phyloP scores from a whole-genome alignment of 2,113 vertebrate genomes.

The Dunckerocampus dactyliophorus region DNA sequence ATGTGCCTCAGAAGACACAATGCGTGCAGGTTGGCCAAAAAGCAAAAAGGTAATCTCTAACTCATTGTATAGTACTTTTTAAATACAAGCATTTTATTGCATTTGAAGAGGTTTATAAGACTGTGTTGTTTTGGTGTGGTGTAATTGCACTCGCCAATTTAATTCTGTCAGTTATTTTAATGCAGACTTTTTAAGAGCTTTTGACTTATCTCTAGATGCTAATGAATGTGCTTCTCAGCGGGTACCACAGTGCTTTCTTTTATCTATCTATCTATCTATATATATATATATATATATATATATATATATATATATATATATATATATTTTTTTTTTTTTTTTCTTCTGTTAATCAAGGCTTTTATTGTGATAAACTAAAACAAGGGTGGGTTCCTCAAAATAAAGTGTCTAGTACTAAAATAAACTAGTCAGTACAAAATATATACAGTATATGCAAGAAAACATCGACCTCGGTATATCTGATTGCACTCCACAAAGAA shows the following conservation, averaged over 20 bases:
- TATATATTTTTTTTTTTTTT: neutral
- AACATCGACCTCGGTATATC: slow-evolving; percentile 13
- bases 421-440: no score
- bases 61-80: neutral
- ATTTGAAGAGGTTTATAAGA: neutral
- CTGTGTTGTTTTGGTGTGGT: neutral
- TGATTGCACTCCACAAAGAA: slow-evolving; percentile 35
- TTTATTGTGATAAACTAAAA: neutral
- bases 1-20: neutral
- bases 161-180: neutral
- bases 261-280: no score
- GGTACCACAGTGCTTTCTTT: neutral
- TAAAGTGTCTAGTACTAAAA: no score
- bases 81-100: neutral
- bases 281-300: no score
- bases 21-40: neutral
- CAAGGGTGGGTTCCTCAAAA: neutral
- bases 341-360: neutral
- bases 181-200: slow-evolving; percentile 1
- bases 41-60: no score
- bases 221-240: neutral
- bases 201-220: slow-evolving; percentile 1
- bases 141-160: neutral
- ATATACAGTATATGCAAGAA: neutral
- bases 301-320: no score